Conservation (phyloP, 2,888 invertebrate genomes). For the Chaitophorus viminalis region DNA sequence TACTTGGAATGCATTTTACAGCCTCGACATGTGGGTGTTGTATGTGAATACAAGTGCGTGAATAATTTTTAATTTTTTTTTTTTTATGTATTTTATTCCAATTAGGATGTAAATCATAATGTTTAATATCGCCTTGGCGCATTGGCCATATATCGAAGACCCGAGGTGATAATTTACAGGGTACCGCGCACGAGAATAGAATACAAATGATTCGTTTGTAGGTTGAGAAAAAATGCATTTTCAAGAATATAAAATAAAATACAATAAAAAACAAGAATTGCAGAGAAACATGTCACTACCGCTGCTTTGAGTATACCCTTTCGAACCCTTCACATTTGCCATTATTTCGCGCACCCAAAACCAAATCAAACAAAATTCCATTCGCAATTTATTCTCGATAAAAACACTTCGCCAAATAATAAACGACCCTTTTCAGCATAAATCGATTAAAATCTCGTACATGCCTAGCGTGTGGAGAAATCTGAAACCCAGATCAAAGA, state of each 20-base stretch:
- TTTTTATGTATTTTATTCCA: slow-evolving; percentile 19
- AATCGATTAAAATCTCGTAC: slow-evolving; percentile 41
- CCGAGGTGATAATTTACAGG: slow-evolving; percentile 18
- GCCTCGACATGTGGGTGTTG: too few species aligned
- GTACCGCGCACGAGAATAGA: slow-evolving; percentile 2
- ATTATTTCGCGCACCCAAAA: slow-evolving; percentile 30
- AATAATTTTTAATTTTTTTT: not conserved
- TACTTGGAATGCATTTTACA: too few species aligned
- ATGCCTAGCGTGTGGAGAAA: not conserved
- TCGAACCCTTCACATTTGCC: not conserved
- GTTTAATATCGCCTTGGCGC: not conserved
- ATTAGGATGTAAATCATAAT: slow-evolving; percentile 43
- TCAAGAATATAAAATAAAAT: not conserved
- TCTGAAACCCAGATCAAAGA: slow-evolving; percentile 3
- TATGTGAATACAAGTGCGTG: not conserved
- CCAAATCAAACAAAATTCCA: slow-evolving; percentile 47
- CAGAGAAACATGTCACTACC: not conserved
- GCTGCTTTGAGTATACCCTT: not conserved
- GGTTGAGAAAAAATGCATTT: slow-evolving; percentile 32
- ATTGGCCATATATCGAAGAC: slow-evolving; percentile 1
- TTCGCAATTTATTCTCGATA: slow-evolving; percentile 39
- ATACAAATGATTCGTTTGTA: slow-evolving; percentile 28
- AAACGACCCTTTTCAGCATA: slow-evolving; percentile 34
- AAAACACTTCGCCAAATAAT: slow-evolving; percentile 30
- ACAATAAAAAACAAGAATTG: not conserved